phyloP scores from a whole-genome alignment of 2,888 invertebrate genomes.

The Mycogona germanica region DNA sequence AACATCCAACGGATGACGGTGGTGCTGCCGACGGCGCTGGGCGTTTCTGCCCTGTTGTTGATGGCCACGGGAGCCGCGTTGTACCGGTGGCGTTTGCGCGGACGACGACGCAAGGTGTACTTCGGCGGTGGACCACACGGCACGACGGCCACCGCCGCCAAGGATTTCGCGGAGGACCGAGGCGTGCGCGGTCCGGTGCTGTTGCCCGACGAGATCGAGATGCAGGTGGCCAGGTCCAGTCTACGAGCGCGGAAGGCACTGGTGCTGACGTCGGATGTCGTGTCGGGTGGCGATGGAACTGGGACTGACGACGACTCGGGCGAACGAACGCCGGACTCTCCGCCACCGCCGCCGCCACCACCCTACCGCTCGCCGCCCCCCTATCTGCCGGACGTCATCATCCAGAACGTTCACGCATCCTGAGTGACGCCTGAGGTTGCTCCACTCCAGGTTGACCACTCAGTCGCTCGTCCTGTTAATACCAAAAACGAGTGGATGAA shows the following conservation, averaged over 20 bases:
- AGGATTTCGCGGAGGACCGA: neutral
- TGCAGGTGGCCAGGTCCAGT: neutral
- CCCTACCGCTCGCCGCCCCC: constrained; percentile 7
- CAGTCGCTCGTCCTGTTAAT: constrained; percentile 2
- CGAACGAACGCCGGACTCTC: neutral
- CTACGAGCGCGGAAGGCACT: neutral
- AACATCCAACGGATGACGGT: too few species aligned
- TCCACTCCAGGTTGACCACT: neutral
- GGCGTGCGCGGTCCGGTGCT: constrained; percentile 1
- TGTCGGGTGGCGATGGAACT: neutral
- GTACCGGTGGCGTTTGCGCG: neutral
- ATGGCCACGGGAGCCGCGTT: too few species aligned
- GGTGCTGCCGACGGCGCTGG: too few species aligned
- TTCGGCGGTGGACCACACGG: neutral
- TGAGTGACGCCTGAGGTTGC: neutral
- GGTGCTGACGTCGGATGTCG: neutral
- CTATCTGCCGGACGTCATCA: constrained; percentile 5
- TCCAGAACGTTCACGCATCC: constrained; percentile 6
- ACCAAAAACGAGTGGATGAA: too few species aligned
- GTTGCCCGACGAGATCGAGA: constrained; percentile 8
- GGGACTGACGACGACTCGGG: neutral
- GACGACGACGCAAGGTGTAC: constrained; percentile 3
- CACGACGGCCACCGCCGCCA: too few species aligned
- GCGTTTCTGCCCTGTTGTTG: too few species aligned
- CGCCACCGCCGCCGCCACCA: constrained; percentile 5